A percentile compares a stretch with the other conserved stretches of the same genome.
Evolutionary conservation across 64 coral and sea anemone species (phyloP).

Genomic region (Porites australiensis): DNA sequence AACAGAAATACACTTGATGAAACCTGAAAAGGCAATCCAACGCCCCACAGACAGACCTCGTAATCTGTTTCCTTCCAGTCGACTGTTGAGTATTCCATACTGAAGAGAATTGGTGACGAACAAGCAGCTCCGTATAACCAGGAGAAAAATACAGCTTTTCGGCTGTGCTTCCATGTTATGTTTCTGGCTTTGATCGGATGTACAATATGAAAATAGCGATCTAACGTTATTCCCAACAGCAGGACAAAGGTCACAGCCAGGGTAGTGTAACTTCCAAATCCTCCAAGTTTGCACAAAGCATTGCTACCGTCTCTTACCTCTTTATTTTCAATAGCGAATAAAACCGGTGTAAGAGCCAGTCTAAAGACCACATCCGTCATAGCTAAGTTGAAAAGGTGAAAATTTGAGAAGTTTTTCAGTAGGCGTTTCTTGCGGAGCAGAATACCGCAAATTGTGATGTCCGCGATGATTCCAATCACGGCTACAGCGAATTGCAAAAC

Average conservation of each 20-base stretch:
- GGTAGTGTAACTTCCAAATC: neutral
- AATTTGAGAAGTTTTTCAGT: constrained; percentile 18
- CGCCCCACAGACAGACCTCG: neutral
- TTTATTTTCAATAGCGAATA: neutral
- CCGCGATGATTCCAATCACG: neutral
- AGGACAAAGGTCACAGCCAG: constrained; percentile 8
- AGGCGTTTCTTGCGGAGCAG: constrained; percentile 16
- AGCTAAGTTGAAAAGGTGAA: constrained; percentile 4
- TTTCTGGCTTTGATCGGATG: neutral
- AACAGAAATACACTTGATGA: neutral
- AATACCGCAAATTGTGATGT: constrained; percentile 2
- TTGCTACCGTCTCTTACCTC: neutral
- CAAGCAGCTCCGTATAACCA: constrained; percentile 2
- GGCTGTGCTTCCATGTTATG: constrained; percentile 15
- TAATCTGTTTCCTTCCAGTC: constrained; percentile 7
- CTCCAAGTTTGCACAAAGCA: constrained; percentile 1
- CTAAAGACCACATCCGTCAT: constrained; percentile 1
- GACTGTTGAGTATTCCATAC: neutral
- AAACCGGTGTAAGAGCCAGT: neutral
- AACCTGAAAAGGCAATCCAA: neutral
- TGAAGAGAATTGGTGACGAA: constrained; percentile 13
- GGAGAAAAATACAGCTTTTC: neutral
- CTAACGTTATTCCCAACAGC: constrained; percentile 10
- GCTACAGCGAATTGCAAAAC: neutral
- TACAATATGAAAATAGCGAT: constrained; percentile 28